Evolutionary conservation across 2,113 vertebrate genomes (phyloP), one percentile per base, ranked within the genome.

Genomic region (Scytalopus superciliaris): DNA sequence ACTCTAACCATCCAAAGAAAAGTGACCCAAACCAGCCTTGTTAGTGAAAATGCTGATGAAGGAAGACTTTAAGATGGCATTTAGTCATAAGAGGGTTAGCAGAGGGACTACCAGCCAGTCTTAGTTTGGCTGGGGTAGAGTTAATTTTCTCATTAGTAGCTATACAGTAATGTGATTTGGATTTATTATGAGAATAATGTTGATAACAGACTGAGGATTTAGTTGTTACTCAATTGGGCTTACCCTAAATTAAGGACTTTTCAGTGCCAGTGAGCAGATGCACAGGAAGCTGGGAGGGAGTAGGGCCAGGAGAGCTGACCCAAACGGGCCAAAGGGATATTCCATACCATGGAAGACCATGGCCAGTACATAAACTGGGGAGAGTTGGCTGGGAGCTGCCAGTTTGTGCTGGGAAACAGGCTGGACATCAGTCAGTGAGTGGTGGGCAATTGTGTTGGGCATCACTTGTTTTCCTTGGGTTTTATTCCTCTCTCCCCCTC

Each of bases 401-500:
- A 35, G 1, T 15, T 47, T 22, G 21, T 63, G 40, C 17, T 28
- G 37, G 10, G 17, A 6, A 50, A 50, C 0, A 0, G 11, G 27
- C 22, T 81, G 42, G 22, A 9, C 22, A 37, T 11, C 19, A 7
- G 12, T 24, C 44, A 44, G 19, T 14, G 33, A 6, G 10, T 33
- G 22, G 35, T 50, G 44, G 74, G 33, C 23, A 74, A 44, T 44
- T 50, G 5, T 33, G 31, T 22, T 31, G 25, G 42, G 17, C 35
- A 49, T 37, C 40, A 27, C 0, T 31, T 8, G 6, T 62, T 35
- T 27, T 9, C 47, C 40, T 31, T 19, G 9, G 14, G 12, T 40
- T 83, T 66, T 49, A 33, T 56, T 69, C 25, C 25, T 62, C 55
- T 76, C 55, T 40, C 30, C 21, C 11, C 5, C 17, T 60, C 35